Conservation (phyloP, 1,140 invertebrate species). For the Phortica variegata region DNA sequence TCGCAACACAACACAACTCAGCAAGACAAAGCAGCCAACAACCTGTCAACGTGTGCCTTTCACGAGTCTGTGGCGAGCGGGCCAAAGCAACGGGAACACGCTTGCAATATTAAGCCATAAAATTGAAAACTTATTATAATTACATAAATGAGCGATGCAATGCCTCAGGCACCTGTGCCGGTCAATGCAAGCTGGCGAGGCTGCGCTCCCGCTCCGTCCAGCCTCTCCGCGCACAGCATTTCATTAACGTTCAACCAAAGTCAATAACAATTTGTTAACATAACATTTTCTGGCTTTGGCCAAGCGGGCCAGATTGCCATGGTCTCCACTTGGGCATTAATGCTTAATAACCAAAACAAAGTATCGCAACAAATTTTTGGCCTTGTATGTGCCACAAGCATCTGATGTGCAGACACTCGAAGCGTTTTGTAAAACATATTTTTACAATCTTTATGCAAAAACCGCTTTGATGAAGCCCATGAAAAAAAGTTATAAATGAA, state of each 20-base stretch:
- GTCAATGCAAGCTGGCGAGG: constrained; percentile 1
- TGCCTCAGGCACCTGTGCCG: constrained; percentile 29
- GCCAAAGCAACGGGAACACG: constrained; percentile 1
- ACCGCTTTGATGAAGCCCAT: too few relatives aligned
- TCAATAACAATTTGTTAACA: not conserved
- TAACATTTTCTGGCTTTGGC: too few relatives aligned
- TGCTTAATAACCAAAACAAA: constrained; percentile 37
- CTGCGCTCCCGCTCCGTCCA: too few relatives aligned
- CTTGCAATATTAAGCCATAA: constrained; percentile 49
- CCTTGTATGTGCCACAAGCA: not conserved
- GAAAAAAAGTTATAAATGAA: too few relatives aligned
- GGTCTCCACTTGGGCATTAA: constrained; percentile 17
- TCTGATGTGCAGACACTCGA: too few relatives aligned
- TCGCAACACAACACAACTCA: too few relatives aligned
- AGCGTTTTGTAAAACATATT: too few relatives aligned
- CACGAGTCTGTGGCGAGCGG: too few relatives aligned
- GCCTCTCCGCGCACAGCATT: constrained; percentile 1
- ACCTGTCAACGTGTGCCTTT: too few relatives aligned
- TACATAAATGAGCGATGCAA: constrained; percentile 44
- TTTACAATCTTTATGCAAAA: too few relatives aligned
- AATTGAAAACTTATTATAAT: constrained; percentile 55
- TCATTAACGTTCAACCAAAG: not conserved
- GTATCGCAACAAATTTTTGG: not conserved
- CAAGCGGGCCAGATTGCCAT: too few relatives aligned
- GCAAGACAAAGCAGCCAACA: too few relatives aligned